Conservation (phyloP, 2,888 invertebrate genomes). For the Augochlorella aurata region DNA sequence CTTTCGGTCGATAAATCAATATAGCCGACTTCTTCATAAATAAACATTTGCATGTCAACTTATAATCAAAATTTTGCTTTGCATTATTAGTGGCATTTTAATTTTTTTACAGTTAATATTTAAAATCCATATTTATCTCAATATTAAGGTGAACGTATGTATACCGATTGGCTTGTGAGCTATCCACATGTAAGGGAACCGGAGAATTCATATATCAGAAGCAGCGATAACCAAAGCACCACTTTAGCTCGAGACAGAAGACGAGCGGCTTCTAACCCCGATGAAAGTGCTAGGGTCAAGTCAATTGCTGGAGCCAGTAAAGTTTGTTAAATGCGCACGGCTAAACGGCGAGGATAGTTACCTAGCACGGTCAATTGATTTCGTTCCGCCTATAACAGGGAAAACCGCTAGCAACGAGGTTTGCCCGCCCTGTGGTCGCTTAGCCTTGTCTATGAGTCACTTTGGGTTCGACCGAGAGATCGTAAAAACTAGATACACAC, state of each 20-base stretch:
- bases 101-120: too few relatives aligned
- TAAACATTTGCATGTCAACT: too few relatives aligned
- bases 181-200: too few relatives aligned
- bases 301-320: background rate
- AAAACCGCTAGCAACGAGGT: constrained; percentile 1
- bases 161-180: too few relatives aligned
- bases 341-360: background rate
- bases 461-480: background rate
- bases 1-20: too few relatives aligned
- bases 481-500: constrained; percentile 1
- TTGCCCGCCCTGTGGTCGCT: background rate
- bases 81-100: too few relatives aligned
- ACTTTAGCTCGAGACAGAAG: background rate
- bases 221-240: background rate
- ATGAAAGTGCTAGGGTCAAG: background rate
- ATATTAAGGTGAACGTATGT: too few relatives aligned
- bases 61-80: too few relatives aligned
- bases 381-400: constrained; percentile 1
- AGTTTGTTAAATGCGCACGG: background rate
- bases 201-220: too few relatives aligned
- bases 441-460: constrained; percentile 1
- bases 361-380: background rate
- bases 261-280: background rate
- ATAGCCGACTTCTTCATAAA: too few relatives aligned
- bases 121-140: too few relatives aligned